Percentiles rank a stretch among this genome's conserved stretches.
Evolutionary conservation across 1,140 invertebrate species (phyloP).

Genomic region (Zaprionus taronus): DNA sequence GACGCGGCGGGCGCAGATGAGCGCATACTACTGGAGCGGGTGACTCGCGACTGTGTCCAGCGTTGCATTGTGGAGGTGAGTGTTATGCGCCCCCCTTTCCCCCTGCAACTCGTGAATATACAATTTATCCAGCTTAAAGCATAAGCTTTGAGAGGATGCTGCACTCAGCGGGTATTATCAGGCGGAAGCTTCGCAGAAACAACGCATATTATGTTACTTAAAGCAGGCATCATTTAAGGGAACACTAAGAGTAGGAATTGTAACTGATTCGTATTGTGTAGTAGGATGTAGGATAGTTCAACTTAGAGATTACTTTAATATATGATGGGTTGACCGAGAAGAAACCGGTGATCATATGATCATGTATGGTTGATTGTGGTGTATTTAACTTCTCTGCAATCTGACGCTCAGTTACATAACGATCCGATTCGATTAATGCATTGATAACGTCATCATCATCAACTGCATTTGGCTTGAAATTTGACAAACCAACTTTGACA

Average conservation of each 20-base stretch:
- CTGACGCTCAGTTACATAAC: too few relatives aligned
- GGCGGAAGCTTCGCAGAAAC: background rate
- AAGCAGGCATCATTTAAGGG: background rate
- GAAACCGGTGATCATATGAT: too few relatives aligned
- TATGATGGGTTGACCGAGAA: too few relatives aligned
- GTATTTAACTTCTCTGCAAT: too few relatives aligned
- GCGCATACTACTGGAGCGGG: slow-evolving; percentile 53
- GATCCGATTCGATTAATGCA: too few relatives aligned
- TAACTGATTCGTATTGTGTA: background rate
- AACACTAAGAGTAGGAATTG: too few relatives aligned
- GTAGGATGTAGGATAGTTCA: background rate
- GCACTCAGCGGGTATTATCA: background rate
- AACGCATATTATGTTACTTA: background rate
- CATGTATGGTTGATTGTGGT: too few relatives aligned
- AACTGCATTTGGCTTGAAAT: too few relatives aligned
- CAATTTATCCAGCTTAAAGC: background rate
- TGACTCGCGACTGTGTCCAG: slow-evolving; percentile 71
- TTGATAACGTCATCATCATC: too few relatives aligned
- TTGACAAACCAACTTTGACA: too few relatives aligned
- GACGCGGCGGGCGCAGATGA: slow-evolving; percentile 45
- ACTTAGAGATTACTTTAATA: background rate
- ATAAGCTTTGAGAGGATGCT: background rate
- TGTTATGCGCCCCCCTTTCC: background rate
- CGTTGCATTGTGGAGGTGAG: slow-evolving; percentile 76
- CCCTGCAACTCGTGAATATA: background rate